These are phyloP conservation scores for Mus musculus DNA, from an alignment of 2,113 vertebrate genomes.

Conservation along the genomic window DNA sequence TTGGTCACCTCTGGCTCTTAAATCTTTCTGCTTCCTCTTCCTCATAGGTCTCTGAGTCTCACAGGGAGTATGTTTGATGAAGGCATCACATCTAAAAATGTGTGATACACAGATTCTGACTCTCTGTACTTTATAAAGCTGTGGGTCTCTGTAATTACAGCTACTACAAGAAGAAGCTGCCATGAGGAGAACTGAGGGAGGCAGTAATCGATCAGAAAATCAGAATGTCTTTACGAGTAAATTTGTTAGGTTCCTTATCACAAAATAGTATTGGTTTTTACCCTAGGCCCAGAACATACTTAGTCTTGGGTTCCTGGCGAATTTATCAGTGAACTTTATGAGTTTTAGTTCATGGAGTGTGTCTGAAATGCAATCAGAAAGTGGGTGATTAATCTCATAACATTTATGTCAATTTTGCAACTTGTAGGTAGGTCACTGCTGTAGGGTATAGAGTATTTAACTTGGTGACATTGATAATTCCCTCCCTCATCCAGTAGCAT, in stretches of 20 bases:
- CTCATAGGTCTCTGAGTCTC: background rate
- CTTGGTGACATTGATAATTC: background rate
- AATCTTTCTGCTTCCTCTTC: background rate
- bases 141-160: background rate
- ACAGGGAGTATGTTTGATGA: background rate
- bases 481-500: background rate
- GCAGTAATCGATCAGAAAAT: background rate
- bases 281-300: background rate
- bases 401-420: background rate
- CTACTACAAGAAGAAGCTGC: background rate
- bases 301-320: background rate
- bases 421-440: background rate
- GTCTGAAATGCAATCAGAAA: background rate
- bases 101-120: background rate
- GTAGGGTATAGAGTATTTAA: too few relatives aligned
- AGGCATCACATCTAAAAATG: background rate
- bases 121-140: background rate
- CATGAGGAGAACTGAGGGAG: background rate
- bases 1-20: background rate
- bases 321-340: background rate
- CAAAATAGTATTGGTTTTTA: background rate
- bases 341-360: background rate
- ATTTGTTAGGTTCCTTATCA: background rate
- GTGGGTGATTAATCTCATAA: background rate
- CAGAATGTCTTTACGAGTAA: background rate